These are phyloP conservation scores for Drosophila saltans DNA, from an alignment of 1,140 invertebrate species.

Conservation along the genomic window DNA sequence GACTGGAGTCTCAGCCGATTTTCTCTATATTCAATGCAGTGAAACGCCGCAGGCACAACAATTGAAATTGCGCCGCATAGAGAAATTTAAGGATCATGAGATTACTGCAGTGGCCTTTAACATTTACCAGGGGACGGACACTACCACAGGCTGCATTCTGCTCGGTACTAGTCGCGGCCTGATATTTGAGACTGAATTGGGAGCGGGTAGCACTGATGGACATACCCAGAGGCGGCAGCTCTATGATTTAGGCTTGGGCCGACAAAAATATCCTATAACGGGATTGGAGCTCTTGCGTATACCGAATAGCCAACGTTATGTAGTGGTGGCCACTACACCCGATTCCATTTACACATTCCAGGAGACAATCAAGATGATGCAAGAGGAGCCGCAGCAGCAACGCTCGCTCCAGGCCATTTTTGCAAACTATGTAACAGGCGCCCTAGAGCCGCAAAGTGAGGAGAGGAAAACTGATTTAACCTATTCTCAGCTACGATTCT, in stretches of 20 bases:
- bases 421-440: constrained; percentile 88
- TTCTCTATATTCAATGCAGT: constrained; percentile 90
- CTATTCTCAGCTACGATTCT: constrained; percentile 92
- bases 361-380: constrained; percentile 85
- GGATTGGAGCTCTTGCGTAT: constrained; percentile 93
- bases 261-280: constrained; percentile 90
- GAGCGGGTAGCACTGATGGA: constrained; percentile 89
- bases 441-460: constrained; percentile 80
- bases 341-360: constrained; percentile 94
- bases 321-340: constrained; percentile 93
- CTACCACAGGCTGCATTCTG: constrained; percentile 90
- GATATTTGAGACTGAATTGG: constrained; percentile 96
- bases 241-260: constrained; percentile 92
- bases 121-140: constrained; percentile 88
- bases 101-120: constrained; percentile 97
- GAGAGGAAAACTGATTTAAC: constrained; percentile 90
- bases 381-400: constrained; percentile 85
- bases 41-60: constrained; percentile 82
- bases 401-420: constrained; percentile 89
- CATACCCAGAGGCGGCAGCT: constrained; percentile 94
- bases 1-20: constrained; percentile 87
- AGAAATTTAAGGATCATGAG: constrained; percentile 90
- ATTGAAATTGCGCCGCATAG: constrained; percentile 86
- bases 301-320: constrained; percentile 88
- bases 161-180: constrained; percentile 95